Evolutionary conservation across 1,140 invertebrate species (phyloP), one percentile per base, ranked within the genome.

Genomic region (Semibalanus balanoides): DNA sequence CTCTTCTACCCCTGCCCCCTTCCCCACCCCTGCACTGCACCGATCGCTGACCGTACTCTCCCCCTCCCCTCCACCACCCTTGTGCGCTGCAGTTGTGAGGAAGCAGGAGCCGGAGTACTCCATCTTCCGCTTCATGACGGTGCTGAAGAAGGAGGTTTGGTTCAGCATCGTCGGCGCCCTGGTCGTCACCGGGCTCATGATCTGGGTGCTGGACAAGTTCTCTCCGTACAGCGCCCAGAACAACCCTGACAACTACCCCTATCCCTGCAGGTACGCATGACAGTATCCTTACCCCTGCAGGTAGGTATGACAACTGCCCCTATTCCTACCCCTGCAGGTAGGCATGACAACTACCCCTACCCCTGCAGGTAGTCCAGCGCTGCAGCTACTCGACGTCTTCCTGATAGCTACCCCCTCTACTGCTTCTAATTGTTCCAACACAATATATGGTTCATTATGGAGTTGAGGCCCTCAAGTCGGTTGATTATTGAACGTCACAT

Each of bases 81-180:
- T 5, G 35, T 40, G 35, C 35, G 35, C 35, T 40, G 35, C 82
- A 93, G 93, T 92, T 0, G 94, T 95, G 81, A 86, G 93, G 22
- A 93, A 94, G 82, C 92, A 92, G 0, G 88, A 93, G 0, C 85
- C 89, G 0, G 90, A 92, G 81, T 93, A 92, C 1, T 94, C 92
- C 0, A 84, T 95, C 0, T 96, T 96, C 83, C 95, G 95, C 84
- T 96, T 95, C 84, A 95, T 95, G 93, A 94, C 92, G 0, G 93
- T 96, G 0, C 84, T 96, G 0, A 88, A 90, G 35, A 82, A 90
- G 0, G 93, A 96, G 84, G 93, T 96, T 17, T 95, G 93, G 93
- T 82, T 95, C 19, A 93, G 92, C 81, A 94, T 95, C 76, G 88
- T 94, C 28, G 93, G 88, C 0, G 92, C 93, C 0, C 82, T 95